Evolutionary conservation across 2,888 invertebrate species (phyloP), one percentile per base, ranked within the genome.

Genomic region (Aleiodes leptofemur): DNA sequence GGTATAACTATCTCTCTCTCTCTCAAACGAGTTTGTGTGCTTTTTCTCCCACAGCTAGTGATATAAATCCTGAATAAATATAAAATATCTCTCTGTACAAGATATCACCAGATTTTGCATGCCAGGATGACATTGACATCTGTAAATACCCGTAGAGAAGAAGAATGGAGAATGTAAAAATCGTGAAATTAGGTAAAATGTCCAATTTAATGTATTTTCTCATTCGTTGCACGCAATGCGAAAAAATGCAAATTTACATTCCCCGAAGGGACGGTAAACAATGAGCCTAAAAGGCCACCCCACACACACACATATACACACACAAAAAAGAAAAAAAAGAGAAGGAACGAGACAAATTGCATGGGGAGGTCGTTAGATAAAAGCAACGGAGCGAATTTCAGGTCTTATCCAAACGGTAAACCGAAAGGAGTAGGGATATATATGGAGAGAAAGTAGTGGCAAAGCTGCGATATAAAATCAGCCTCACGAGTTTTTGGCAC

Each of bases 31-130:
- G 50, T 55, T 61, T 43, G 43, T 43, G 43, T 43, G 43, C 72
- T 71, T 68, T 48, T 66, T 72, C 55, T 72, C 55, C 74, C 73
- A 73, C 69, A 29, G 38, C 29, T 50, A 55, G 59, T 71, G 77
- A 80, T 83, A 82, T 79, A 78, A 80, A 82, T 81, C 83, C 83
- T 82, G 82, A 84, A 85, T 83, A 85, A 86, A 86, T 86, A 84
- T 82, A 43, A 43, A 43, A 43, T 43, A 7, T 38, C 38, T 38
- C 38, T 38, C 1, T 38, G 8, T 8, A 38, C 38, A 8, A 7
- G 38, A 38, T 38, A 43, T 43, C 11, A 43, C 9, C 9, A 43
- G 43, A 43, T 43, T 43, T 43, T 38, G 38, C 38, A 38, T 38
- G 3, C 7, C 43, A 9, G 43, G 43, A 43, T 43, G 43, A 43